phyloP scores from a whole-genome alignment of 2,113 vertebrate species.

The Aegypius monachus region DNA sequence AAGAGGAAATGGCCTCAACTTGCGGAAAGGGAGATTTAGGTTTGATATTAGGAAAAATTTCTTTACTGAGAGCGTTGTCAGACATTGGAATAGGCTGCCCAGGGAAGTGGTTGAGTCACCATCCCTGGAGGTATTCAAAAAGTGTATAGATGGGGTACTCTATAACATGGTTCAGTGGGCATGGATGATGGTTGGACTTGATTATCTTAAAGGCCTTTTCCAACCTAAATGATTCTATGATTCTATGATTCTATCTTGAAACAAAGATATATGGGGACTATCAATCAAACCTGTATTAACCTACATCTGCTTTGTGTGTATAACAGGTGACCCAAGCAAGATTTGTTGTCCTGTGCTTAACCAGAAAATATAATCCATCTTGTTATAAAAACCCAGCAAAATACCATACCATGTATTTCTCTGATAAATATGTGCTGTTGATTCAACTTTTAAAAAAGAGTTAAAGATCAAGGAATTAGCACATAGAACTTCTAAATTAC shows the following conservation, averaged over 20 bases:
- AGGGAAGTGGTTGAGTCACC: no score
- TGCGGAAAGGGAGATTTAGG: no score
- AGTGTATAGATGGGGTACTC: no score
- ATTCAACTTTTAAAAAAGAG: background rate
- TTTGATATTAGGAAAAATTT: no score
- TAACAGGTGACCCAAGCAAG: background rate
- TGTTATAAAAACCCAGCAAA: background rate
- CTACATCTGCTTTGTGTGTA: background rate
- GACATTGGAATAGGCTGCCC: no score
- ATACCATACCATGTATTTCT: background rate
- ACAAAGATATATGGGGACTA: background rate
- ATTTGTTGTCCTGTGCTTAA: background rate
- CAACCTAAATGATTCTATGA: no score
- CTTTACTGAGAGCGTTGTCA: no score
- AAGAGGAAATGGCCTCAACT: no score
- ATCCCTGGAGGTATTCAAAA: no score
- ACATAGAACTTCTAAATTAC: background rate
- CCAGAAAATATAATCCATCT: background rate
- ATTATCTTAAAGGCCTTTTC: no score
- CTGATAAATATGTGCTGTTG: rapidly evolving
- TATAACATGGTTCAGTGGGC: no score
- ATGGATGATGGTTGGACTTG: no score
- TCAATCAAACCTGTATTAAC: background rate
- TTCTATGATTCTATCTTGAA: background rate
- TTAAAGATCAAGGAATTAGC: background rate